A percentile compares a stretch with the other conserved stretches of the same genome.
phyloP scores from a whole-genome alignment of 2,113 vertebrate species.

The Microtus pennsylvanicus region DNA sequence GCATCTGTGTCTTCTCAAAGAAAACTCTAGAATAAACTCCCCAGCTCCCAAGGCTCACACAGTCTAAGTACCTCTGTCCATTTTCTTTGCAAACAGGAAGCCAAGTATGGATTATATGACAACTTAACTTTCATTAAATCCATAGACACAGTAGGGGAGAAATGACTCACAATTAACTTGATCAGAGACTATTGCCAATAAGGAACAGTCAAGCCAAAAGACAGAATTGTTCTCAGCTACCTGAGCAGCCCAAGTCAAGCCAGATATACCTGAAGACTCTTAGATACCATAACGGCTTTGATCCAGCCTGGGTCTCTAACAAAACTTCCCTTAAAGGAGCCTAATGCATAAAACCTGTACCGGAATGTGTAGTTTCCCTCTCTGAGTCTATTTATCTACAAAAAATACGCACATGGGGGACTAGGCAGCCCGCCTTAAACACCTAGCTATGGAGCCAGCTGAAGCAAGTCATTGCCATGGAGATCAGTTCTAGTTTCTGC shows the following conservation, averaged over 20 bases:
- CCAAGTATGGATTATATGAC: not conserved
- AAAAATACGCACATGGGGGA: conserved; percentile 9
- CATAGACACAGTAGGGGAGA: not conserved
- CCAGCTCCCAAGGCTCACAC: not conserved
- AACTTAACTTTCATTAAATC: conserved; percentile 31
- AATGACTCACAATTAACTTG: not conserved
- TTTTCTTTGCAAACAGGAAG: conserved; percentile 32
- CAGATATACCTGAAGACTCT: conserved; percentile 53
- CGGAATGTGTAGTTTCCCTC: not conserved
- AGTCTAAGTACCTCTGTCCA: not conserved
- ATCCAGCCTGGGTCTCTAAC: conserved; percentile 18
- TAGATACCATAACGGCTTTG: conserved; percentile 46
- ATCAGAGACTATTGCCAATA: conserved; percentile 12
- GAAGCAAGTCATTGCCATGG: conserved; percentile 59
- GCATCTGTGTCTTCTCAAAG: conserved; percentile 34
- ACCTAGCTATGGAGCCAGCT: conserved; percentile 34
- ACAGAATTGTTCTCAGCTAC: conserved; percentile 51
- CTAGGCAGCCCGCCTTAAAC: conserved; percentile 49
- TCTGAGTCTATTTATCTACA: conserved; percentile 13
- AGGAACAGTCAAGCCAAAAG: conserved; percentile 53
- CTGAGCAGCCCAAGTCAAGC: conserved; percentile 51
- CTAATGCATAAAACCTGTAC: not conserved
- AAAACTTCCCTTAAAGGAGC: conserved; percentile 26
- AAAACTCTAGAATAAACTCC: conserved; percentile 28
- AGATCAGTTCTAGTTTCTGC: conserved; percentile 68